These are phyloP conservation scores for Lepidurus arcticus DNA, from an alignment of 1,140 invertebrate species.

Conservation along the genomic window DNA sequence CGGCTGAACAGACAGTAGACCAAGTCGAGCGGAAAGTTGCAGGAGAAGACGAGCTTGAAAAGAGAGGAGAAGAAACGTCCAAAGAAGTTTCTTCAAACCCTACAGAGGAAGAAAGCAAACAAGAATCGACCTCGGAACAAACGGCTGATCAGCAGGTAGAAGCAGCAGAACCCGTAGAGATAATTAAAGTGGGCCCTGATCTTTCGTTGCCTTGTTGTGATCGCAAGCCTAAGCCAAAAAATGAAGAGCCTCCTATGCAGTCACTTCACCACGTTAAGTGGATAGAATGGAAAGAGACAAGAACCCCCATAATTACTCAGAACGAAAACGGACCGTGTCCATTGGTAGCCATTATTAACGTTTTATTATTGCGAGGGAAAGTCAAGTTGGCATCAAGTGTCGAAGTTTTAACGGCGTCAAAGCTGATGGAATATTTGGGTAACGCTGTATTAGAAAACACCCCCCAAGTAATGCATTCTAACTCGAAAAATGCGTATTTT, in stretches of 20 bases:
- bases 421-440: conserved; percentile 52
- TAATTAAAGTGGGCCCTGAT: not conserved
- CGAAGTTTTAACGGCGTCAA: conserved; percentile 50
- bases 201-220: not conserved
- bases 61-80: not conserved
- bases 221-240: not conserved
- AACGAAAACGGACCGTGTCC: conserved; percentile 61
- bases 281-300: conserved; percentile 47
- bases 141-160: not conserved
- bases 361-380: conserved; percentile 49
- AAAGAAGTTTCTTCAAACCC: not conserved
- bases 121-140: not conserved
- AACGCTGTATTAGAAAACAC: conserved; percentile 49
- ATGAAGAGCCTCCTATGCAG: conserved; percentile 31
- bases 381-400: conserved; percentile 47
- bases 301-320: conserved; percentile 53
- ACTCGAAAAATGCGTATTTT: not conserved
- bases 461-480: conserved; percentile 43
- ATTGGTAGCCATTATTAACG: conserved; percentile 55
- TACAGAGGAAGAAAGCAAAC: not conserved
- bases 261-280: conserved; percentile 50
- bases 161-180: not conserved
- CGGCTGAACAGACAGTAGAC: no score
- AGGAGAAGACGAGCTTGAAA: no score
- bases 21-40: no score